These are phyloP conservation scores for Eudemis profundana DNA, from an alignment of 2,888 invertebrate species.

Conservation along the genomic window DNA sequence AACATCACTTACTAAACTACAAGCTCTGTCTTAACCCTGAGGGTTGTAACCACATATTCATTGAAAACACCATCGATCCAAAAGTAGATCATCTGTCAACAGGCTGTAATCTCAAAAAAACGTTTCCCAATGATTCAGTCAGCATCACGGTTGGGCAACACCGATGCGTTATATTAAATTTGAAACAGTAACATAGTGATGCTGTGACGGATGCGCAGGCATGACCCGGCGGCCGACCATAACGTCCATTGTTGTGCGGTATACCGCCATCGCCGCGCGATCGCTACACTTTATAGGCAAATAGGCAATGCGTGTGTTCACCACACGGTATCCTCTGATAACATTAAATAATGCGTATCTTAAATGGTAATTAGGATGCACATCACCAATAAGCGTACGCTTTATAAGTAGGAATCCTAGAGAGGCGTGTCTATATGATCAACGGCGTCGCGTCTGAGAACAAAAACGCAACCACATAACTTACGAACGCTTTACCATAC, in stretches of 20 bases:
- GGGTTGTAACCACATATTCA: too few species aligned
- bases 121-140: constrained; percentile 11
- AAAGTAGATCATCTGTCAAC: too few species aligned
- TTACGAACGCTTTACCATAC: not conserved
- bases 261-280: constrained; percentile 22
- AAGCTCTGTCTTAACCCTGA: too few species aligned
- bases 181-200: constrained; percentile 49
- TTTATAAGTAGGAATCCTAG: too few species aligned
- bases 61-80: too few species aligned
- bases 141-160: constrained; percentile 14
- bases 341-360: not conserved
- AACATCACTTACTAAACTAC: too few species aligned
- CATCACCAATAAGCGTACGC: too few species aligned
- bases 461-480: too few species aligned
- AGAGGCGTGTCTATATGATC: too few species aligned
- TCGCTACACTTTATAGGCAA: constrained; percentile 37
- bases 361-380: too few species aligned
- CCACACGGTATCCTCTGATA: constrained; percentile 6
- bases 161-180: constrained; percentile 19
- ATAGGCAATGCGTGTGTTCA: constrained; percentile 19
- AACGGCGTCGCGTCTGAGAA: too few species aligned
- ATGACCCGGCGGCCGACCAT: constrained; percentile 65
- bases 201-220: constrained; percentile 65
- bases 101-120: too few species aligned
- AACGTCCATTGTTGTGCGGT: constrained; percentile 60